A percentile compares a stretch with the other conserved stretches of the same genome.
Conservation (phyloP, 92 coral and sea anemone species). For the Phenganax subtilis region DNA sequence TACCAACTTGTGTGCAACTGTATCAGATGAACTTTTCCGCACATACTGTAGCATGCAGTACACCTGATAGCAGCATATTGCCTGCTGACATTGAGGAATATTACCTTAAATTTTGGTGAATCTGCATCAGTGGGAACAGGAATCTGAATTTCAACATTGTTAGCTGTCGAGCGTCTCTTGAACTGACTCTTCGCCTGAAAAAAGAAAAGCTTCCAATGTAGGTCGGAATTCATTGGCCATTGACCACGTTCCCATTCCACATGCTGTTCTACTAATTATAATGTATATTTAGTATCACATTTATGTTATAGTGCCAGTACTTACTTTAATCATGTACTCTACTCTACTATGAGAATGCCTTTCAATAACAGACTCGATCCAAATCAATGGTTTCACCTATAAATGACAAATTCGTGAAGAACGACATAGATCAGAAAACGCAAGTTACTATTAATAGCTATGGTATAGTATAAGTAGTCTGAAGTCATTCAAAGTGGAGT, state of each 20-base stretch:
- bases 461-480: no score
- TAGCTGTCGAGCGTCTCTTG: constrained; percentile 96
- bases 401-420: not conserved
- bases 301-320: not conserved
- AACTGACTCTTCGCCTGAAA: constrained; percentile 94
- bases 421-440: no score
- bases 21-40: no score
- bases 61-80: not conserved
- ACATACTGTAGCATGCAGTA: no score
- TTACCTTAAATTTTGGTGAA: constrained; percentile 94
- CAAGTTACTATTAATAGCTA: no score
- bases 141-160: constrained; percentile 96
- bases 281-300: not conserved
- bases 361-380: constrained; percentile 99
- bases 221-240: not conserved
- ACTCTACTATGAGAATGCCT: constrained; percentile 98
- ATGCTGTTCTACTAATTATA: no score
- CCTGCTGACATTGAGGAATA: not conserved
- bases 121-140: constrained; percentile 98
- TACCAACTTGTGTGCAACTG: no score
- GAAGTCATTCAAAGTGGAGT: no score
- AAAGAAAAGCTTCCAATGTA: not conserved
- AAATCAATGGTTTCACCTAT: constrained; percentile 93
- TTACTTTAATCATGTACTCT: constrained; percentile 92
- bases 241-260: not conserved